phyloP scores from a whole-genome alignment of 1,140 invertebrate species.

The Pararge aegeria region DNA sequence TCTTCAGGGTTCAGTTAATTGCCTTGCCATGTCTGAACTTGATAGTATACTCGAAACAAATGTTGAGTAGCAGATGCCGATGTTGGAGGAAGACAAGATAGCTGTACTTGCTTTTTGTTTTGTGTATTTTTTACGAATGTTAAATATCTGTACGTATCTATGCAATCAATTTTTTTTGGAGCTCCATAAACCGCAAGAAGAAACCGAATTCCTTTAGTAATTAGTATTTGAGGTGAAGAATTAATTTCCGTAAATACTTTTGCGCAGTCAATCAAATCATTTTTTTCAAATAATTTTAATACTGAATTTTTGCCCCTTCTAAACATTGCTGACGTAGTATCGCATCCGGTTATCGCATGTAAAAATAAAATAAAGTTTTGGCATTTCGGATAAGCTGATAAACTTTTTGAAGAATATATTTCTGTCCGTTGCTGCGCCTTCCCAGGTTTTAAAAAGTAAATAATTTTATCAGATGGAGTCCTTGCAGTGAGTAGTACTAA shows the following conservation, averaged over 20 bases:
- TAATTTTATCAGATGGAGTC: constrained; percentile 45
- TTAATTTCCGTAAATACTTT: not conserved
- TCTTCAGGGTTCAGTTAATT: constrained; percentile 43
- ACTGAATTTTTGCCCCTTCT: constrained; percentile 3
- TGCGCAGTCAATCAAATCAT: not conserved
- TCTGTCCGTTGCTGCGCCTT: constrained; percentile 44
- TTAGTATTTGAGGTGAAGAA: not conserved
- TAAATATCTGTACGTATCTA: constrained; percentile 44
- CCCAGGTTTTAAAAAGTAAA: constrained; percentile 56
- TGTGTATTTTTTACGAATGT: constrained; percentile 43
- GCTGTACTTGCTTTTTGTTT: constrained; percentile 44
- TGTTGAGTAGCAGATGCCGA: constrained; percentile 47
- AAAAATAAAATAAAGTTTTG: constrained; percentile 7
- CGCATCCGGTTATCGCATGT: constrained; percentile 6
- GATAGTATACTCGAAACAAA: constrained; percentile 26
- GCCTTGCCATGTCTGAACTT: constrained; percentile 39
- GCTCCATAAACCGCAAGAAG: constrained; percentile 49
- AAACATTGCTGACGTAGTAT: not conserved
- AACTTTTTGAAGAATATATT: constrained; percentile 41
- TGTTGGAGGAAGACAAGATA: constrained; percentile 50
- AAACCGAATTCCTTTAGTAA: constrained; percentile 36
- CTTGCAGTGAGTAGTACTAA: constrained; percentile 45
- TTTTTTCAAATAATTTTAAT: constrained; percentile 11
- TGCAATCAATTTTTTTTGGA: constrained; percentile 47
- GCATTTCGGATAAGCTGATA: constrained; percentile 1